phyloP scores from a whole-genome alignment of 2,888 invertebrate species.

The Eupelmus urozonus region DNA sequence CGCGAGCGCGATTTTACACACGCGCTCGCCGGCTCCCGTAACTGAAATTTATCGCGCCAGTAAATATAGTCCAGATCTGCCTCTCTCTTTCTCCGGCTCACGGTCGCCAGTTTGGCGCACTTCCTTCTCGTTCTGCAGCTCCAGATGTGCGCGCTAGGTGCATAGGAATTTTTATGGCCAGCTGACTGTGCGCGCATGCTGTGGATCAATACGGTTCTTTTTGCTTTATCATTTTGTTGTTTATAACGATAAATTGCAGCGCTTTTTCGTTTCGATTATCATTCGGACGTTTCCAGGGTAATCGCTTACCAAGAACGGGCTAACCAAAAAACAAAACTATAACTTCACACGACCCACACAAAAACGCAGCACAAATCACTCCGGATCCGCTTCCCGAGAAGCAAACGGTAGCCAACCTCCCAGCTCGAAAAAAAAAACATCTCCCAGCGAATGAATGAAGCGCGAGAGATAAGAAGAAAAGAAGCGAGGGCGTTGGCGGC shows the following conservation, averaged over 20 bases:
- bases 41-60: slow-evolving; percentile 69
- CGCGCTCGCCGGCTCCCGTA: slow-evolving; percentile 61
- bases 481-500: slow-evolving; percentile 14
- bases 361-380: too few relatives aligned
- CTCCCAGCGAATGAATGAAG: slow-evolving; percentile 52
- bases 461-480: slow-evolving; percentile 45
- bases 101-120: not conserved
- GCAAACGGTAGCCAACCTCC: not conserved
- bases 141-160: not conserved
- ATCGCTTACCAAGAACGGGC: too few relatives aligned
- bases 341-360: not conserved
- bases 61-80: slow-evolving; percentile 64
- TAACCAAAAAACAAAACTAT: not conserved
- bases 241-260: too few relatives aligned
- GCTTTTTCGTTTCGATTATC: too few relatives aligned
- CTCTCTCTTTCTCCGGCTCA: slow-evolving; percentile 38
- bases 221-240: too few relatives aligned
- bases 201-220: too few relatives aligned
- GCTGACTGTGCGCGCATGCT: too few relatives aligned
- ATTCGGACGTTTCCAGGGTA: too few relatives aligned
- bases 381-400: too few relatives aligned
- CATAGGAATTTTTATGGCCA: not conserved
- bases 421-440: slow-evolving; percentile 10
- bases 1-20: slow-evolving; percentile 48
- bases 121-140: not conserved